Conservation (phyloP, 2,888 invertebrate genomes). For the Eudemis profundana region DNA sequence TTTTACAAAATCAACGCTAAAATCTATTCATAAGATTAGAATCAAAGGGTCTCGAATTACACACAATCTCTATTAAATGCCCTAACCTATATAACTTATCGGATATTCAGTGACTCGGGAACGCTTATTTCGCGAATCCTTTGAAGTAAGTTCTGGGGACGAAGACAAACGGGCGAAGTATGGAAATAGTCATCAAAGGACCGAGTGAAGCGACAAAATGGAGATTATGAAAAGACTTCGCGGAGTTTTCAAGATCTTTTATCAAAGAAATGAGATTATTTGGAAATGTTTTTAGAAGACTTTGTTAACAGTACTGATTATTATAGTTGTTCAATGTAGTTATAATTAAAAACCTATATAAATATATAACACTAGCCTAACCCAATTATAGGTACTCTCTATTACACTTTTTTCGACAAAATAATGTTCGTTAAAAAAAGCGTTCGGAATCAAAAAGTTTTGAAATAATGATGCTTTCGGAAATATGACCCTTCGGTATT, state of each 20-base stretch:
- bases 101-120: constrained; percentile 53
- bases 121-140: constrained; percentile 54
- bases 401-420: no score
- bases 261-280: constrained; percentile 15
- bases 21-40: not conserved
- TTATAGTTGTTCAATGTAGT: not conserved
- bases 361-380: no score
- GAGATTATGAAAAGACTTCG: constrained; percentile 32
- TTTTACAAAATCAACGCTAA: not conserved
- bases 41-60: constrained; percentile 22
- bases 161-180: constrained; percentile 44
- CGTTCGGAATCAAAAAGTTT: no score
- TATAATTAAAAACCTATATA: no score
- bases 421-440: no score
- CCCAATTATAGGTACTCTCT: no score
- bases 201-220: constrained; percentile 29
- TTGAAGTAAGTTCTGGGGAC: constrained; percentile 49
- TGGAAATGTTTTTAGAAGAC: not conserved
- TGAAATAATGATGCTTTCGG: no score
- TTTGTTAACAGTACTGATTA: not conserved
- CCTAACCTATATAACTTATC: constrained; percentile 45
- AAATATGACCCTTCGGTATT: no score
- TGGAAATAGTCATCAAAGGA: constrained; percentile 44
- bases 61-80: constrained; percentile 34
- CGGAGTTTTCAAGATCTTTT: constrained; percentile 22